Conservation (phyloP, 2,888 invertebrate genomes). For the Arge pagana region DNA sequence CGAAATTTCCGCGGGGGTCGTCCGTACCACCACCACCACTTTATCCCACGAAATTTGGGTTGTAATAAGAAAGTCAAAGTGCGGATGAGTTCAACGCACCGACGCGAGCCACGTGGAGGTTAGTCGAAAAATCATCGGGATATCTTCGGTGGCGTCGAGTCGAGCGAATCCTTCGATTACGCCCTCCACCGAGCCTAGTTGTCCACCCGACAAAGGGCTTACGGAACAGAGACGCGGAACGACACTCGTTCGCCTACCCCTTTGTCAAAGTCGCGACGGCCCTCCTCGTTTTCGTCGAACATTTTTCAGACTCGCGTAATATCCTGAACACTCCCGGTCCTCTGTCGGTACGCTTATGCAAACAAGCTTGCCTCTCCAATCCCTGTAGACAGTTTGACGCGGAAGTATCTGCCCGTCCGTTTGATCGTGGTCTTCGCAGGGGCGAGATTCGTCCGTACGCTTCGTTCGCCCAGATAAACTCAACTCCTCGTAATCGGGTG, state of each 20-base stretch:
- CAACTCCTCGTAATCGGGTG: conserved; percentile 52
- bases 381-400: conserved; percentile 15
- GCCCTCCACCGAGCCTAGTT: too few relatives aligned
- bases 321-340: conserved; percentile 45
- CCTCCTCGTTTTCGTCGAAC: conserved; percentile 48
- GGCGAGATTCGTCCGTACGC: conserved; percentile 39
- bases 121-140: too few relatives aligned
- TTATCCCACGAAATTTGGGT: too few relatives aligned
- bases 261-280: conserved; percentile 29
- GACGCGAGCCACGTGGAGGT: too few relatives aligned
- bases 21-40: too few relatives aligned
- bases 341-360: conserved; percentile 42
- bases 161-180: background rate
- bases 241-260: too few relatives aligned
- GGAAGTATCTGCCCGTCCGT: conserved; percentile 31
- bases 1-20: too few relatives aligned
- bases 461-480: conserved; percentile 42
- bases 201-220: too few relatives aligned
- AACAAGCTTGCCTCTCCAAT: conserved; percentile 40
- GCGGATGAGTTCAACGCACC: too few relatives aligned
- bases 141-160: background rate
- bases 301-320: conserved; percentile 55
- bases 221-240: too few relatives aligned
- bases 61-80: too few relatives aligned
- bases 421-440: conserved; percentile 41